A percentile compares a stretch with the other conserved stretches of the same genome.
These are phyloP conservation scores for Enteromius radiatus DNA, from an alignment of 2,797 vertebrate species.

Conservation along the genomic window DNA sequence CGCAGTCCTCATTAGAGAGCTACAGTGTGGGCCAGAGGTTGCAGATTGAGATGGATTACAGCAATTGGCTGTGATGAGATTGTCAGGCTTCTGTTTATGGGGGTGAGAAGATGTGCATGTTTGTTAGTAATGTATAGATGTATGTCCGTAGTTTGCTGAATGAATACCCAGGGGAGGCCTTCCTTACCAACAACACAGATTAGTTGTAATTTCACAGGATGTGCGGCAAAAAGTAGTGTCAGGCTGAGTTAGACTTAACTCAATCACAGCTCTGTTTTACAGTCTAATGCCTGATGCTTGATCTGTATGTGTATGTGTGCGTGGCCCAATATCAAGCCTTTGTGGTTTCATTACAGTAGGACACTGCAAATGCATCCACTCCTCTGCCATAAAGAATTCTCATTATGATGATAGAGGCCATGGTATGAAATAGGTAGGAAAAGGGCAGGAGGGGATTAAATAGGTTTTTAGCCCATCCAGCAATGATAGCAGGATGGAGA, in stretches of 20 bases:
- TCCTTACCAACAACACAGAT: slow-evolving; percentile 48
- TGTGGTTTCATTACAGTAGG: slow-evolving; percentile 49
- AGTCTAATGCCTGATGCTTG: slow-evolving; percentile 22
- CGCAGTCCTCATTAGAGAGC: slow-evolving; percentile 45
- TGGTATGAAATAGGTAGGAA: slow-evolving; percentile 22
- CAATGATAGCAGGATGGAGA: slow-evolving; percentile 2
- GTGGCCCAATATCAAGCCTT: slow-evolving; percentile 36
- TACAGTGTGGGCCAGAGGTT: slow-evolving; percentile 65
- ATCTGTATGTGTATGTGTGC: slow-evolving; percentile 15
- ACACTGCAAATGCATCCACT: slow-evolving; percentile 32
- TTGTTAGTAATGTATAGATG: slow-evolving; percentile 27
- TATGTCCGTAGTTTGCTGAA: slow-evolving; percentile 10
- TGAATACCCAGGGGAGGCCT: slow-evolving; percentile 8
- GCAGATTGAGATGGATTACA: slow-evolving; percentile 66
- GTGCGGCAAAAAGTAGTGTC: slow-evolving; percentile 40
- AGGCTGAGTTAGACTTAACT: slow-evolving; percentile 46
- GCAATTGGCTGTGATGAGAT: slow-evolving; percentile 63
- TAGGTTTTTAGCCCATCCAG: slow-evolving; percentile 2
- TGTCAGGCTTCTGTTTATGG: slow-evolving; percentile 16
- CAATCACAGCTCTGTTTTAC: slow-evolving; percentile 38
- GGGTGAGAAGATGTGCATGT: slow-evolving; percentile 20
- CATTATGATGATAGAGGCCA: slow-evolving; percentile 22
- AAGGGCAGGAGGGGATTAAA: background rate
- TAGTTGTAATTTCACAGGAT: slow-evolving; percentile 44
- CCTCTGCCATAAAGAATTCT: slow-evolving; percentile 38